Percentiles rank a stretch among this genome's conserved stretches.
These are phyloP conservation scores for Bemisia tabaci DNA, from an alignment of 1,140 invertebrate genomes.

Conservation along the genomic window DNA sequence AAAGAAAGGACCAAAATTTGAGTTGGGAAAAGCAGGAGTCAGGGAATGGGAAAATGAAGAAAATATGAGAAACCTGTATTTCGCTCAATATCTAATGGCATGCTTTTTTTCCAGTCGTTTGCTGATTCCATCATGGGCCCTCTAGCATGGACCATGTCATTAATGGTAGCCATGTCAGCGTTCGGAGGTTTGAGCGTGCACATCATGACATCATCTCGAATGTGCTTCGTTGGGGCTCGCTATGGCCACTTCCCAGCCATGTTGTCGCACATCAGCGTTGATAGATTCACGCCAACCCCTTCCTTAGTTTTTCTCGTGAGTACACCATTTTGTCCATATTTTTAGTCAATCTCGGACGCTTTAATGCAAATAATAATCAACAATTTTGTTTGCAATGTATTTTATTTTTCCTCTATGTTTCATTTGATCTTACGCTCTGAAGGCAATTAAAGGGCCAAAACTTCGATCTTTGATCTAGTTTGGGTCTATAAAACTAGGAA, in stretches of 20 bases:
- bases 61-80: too few relatives aligned
- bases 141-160: constrained; percentile 63
- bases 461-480: too few relatives aligned
- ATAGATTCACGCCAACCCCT: constrained; percentile 67
- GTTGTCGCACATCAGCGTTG: constrained; percentile 70
- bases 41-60: too few relatives aligned
- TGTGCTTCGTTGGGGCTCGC: constrained; percentile 82
- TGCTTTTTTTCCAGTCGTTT: constrained; percentile 53
- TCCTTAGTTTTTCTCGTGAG: constrained; percentile 72
- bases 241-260: constrained; percentile 78
- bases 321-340: constrained; percentile 16
- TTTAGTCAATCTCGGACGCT: constrained; percentile 8
- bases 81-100: too few relatives aligned
- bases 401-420: too few relatives aligned
- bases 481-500: too few relatives aligned
- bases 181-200: constrained; percentile 77
- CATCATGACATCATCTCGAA: constrained; percentile 76
- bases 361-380: too few relatives aligned
- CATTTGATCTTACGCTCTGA: too few relatives aligned
- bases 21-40: too few relatives aligned
- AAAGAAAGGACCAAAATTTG: too few relatives aligned
- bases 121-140: constrained; percentile 55
- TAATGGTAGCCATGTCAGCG: constrained; percentile 72
- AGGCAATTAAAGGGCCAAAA: too few relatives aligned
- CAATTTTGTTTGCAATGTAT: too few relatives aligned